Conservation (phyloP, 1,140 invertebrate species). For the Wasmannia auropunctata region DNA sequence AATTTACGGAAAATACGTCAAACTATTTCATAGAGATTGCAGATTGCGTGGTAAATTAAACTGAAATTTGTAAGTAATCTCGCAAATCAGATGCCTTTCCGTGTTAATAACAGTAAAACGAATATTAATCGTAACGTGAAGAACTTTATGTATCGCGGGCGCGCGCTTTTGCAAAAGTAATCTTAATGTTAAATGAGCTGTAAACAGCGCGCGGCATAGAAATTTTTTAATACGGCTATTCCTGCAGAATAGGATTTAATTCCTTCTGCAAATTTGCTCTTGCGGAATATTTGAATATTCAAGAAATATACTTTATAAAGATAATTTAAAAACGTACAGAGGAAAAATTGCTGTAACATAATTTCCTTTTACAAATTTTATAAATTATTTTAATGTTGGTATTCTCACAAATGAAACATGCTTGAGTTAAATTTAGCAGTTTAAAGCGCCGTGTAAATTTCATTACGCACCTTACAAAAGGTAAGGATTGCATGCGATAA, state of each 20-base stretch:
- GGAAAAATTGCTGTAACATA: constrained; percentile 32
- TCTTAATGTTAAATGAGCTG: constrained; percentile 10
- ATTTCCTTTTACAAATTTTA: constrained; percentile 20
- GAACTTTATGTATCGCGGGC: neutral
- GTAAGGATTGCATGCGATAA: neutral
- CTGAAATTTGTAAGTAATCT: constrained; percentile 2
- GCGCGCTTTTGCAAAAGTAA: neutral
- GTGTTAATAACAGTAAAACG: neutral
- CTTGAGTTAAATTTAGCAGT: constrained; percentile 40
- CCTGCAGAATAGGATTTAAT: constrained; percentile 8
- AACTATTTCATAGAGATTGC: neutral
- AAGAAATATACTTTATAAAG: constrained; percentile 14
- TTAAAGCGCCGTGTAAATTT: constrained; percentile 28
- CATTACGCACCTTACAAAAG: neutral
- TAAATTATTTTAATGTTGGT: constrained; percentile 27
- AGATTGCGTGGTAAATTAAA: constrained; percentile 7
- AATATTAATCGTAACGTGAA: neutral
- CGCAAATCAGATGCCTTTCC: neutral
- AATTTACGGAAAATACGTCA: constrained; percentile 2
- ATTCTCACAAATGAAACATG: constrained; percentile 39
- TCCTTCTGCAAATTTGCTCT: constrained; percentile 19
- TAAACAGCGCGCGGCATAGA: neutral
- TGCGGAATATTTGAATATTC: constrained; percentile 29
- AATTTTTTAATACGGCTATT: neutral
- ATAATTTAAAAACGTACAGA: constrained; percentile 9